These are phyloP conservation scores for Tyto alba DNA, from an alignment of 2,113 vertebrate genomes.

Conservation along the genomic window DNA sequence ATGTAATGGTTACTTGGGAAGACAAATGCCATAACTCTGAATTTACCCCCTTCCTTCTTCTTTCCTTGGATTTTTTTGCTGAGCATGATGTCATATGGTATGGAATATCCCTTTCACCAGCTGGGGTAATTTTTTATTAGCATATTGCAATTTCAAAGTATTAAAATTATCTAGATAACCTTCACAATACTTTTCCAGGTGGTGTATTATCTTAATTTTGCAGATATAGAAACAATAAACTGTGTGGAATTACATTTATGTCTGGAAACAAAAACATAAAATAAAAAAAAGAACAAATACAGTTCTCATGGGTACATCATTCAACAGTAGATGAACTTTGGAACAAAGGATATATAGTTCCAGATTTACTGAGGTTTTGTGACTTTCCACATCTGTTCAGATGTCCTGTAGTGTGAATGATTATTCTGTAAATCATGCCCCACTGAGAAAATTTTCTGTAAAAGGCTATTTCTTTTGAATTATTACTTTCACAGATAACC, in stretches of 20 bases:
- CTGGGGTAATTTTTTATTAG: background rate
- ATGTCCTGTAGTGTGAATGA: background rate
- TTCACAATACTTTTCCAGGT: background rate
- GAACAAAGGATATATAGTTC: background rate
- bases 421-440: background rate
- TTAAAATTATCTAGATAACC: background rate
- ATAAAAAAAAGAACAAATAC: background rate
- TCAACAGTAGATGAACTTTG: background rate
- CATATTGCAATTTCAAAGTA: background rate
- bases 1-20: accelerated
- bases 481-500: background rate
- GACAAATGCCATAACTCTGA: accelerated
- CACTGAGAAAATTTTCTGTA: background rate
- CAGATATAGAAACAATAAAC: background rate
- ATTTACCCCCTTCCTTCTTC: background rate
- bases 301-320: background rate
- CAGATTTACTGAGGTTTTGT: background rate
- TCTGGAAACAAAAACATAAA: background rate
- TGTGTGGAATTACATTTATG: background rate
- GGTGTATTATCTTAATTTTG: background rate
- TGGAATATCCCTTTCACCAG: background rate
- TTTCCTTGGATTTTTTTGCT: background rate
- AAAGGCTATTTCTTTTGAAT: background rate
- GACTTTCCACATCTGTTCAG: background rate
- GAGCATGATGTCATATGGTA: background rate